Percentiles rank a stretch among this genome's conserved stretches.
Conservation (phyloP, 2,113 vertebrate genomes). For the Vulpes lagopus region DNA sequence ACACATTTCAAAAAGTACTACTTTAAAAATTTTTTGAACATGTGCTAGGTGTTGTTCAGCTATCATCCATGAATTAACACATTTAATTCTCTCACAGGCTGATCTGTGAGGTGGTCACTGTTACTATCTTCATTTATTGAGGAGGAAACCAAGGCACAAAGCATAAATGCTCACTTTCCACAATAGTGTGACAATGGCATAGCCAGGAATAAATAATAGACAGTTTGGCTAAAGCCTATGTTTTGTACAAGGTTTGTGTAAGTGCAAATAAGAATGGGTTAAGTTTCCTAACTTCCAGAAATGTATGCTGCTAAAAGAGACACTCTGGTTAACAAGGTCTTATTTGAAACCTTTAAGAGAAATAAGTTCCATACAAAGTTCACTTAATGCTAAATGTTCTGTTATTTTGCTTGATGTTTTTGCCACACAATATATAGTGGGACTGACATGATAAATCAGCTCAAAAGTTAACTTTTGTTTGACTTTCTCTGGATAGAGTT, state of each 20-base stretch:
- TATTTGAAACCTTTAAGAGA: conserved; percentile 49
- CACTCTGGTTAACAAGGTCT: conserved; percentile 48
- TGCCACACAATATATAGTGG: background rate
- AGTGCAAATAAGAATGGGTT: background rate
- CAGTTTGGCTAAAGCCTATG: background rate
- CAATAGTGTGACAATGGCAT: background rate
- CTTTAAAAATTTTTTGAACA: background rate
- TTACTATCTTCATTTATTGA: background rate
- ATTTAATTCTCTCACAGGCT: background rate
- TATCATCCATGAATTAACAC: background rate
- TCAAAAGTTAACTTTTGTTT: conserved; percentile 50
- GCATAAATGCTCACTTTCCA: background rate
- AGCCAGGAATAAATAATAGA: background rate
- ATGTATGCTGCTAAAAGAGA: background rate
- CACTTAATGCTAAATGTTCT: background rate
- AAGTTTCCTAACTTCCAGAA: conserved; percentile 27
- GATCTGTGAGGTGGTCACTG: background rate
- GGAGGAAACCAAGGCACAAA: background rate
- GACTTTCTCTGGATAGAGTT: background rate
- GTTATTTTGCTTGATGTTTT: conserved; percentile 27
- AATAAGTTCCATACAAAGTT: background rate
- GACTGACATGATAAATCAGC: background rate
- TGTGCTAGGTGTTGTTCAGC: background rate
- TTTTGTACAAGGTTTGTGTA: conserved; percentile 5
- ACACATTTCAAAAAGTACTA: background rate